Percentiles rank a stretch among this genome's conserved stretches.
These are phyloP conservation scores for Enchytraeus crypticus DNA, from an alignment of 2,888 invertebrate genomes.

Conservation along the genomic window DNA sequence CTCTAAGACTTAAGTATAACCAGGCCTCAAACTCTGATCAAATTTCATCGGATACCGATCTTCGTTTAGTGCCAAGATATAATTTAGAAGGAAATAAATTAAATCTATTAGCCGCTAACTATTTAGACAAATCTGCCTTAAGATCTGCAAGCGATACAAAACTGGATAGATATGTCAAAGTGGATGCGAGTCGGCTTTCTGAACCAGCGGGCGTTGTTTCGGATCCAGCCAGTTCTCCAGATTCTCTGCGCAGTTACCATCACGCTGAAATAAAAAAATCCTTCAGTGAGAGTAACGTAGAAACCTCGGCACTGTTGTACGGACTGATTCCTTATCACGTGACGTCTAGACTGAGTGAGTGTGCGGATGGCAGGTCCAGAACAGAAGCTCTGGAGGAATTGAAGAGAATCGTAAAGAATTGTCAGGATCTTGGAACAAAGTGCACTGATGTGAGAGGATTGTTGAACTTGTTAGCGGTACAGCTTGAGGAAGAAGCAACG, in stretches of 20 bases:
- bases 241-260: not conserved
- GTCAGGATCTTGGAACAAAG: conserved; percentile 44
- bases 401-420: conserved; percentile 51
- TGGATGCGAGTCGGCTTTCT: no score
- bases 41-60: not conserved
- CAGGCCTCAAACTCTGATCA: conserved; percentile 13
- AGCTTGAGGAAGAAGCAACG: conserved; percentile 57
- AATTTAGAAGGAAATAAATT: no score
- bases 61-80: not conserved
- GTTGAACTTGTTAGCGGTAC: conserved; percentile 54
- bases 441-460: conserved; percentile 59
- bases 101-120: no score
- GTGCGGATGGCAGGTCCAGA: conserved; percentile 57
- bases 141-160: no score
- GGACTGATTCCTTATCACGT: conserved; percentile 50
- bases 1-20: conserved; percentile 22
- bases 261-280: no score
- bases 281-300: no score
- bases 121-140: no score
- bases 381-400: conserved; percentile 58
- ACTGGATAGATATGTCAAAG: no score
- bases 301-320: conserved; percentile 33
- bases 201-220: not conserved
- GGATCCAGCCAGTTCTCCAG: not conserved
- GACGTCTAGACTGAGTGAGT: conserved; percentile 47